Evolutionary conservation across 2,888 invertebrate genomes (phyloP), one percentile per base, ranked within the genome.

Genomic region (Acrobeloides nanus): DNA sequence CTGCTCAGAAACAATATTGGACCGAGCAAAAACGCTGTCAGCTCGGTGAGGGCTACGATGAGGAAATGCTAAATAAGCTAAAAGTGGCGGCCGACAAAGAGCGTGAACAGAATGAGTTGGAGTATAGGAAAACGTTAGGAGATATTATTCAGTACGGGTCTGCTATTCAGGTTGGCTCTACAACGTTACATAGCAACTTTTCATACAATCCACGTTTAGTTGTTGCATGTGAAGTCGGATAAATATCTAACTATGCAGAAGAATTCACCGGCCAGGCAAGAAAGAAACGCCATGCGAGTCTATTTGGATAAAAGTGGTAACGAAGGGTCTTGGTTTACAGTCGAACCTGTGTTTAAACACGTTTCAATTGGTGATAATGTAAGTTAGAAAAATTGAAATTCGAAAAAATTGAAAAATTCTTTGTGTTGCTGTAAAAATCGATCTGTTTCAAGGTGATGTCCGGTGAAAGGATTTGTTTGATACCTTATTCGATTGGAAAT

Each of bases 241-340:
- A 99, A 97, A 78, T 97, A 86, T 78, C 80, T 99, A 73, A 97
- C 97, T 23, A 93, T 97, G 46, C 97, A 97, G 77, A 93, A 93
- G 78, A 82, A 95, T 46, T 80, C 93, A 57, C 95, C 97, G 21
- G 97, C 97, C 4, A 80, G 92, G 63, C 80, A 93, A 41, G 97
- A 97, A 77, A 90, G 95, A 75, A 93, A 95, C 79, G 95, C 97
- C 1, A 95, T 97, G 92, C 53, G 68, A 52, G 65, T 72, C 2
- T 71, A 88, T 68, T 79, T 97, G 62, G 97, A 99, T 77, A 84
- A 87, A 21, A 87, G 89, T 73, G 97, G 97, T 12, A 97, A 95
- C 76, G 97, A 99, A 76, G 95, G 97, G 33, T 95, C 93, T 8
- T 99, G 97, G 97, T 89, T 97, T 76, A 90, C 92, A 75, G 89